Percentiles rank a stretch among this genome's conserved stretches.
These are phyloP conservation scores for Diorhabda elongata DNA, from an alignment of 1,140 invertebrate genomes.

Conservation along the genomic window DNA sequence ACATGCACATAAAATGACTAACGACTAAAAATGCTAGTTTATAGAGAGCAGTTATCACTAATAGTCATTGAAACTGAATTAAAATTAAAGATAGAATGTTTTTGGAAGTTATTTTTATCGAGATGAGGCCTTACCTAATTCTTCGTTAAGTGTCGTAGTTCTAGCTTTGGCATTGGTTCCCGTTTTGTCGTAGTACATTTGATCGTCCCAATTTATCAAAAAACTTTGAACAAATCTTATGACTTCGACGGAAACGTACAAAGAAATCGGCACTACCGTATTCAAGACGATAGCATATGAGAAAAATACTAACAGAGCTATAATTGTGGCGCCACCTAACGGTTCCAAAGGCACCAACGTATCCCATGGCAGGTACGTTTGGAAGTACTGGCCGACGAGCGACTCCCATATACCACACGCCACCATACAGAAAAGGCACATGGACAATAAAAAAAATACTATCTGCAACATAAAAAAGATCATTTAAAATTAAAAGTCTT, in stretches of 20 bases:
- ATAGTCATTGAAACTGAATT: too few relatives aligned
- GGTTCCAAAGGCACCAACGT: constrained; percentile 77
- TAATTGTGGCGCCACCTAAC: constrained; percentile 81
- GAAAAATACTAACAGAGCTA: constrained; percentile 95
- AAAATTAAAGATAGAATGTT: too few relatives aligned
- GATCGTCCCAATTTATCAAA: constrained; percentile 95
- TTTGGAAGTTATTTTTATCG: too few relatives aligned
- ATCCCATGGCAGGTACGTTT: constrained; percentile 93
- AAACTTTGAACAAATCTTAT: constrained; percentile 96
- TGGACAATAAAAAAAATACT: constrained; percentile 94
- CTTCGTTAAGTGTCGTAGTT: constrained; percentile 97
- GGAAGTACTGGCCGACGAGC: constrained; percentile 85
- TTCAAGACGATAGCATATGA: constrained; percentile 99
- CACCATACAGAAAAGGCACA: constrained; percentile 97
- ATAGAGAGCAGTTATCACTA: too few relatives aligned
- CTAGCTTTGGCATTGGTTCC: constrained; percentile 94
- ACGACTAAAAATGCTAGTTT: too few relatives aligned
- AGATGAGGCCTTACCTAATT: constrained; percentile 64
- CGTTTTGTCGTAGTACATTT: constrained; percentile 88
- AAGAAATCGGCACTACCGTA: constrained; percentile 98
- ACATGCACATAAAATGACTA: too few relatives aligned
- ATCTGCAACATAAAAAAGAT: constrained; percentile 65
- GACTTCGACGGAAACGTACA: constrained; percentile 95
- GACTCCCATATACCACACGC: constrained; percentile 98
- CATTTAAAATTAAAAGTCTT: neutral